Evolutionary conservation across 2,113 vertebrate genomes (phyloP).

Genomic region (Varanus komodoensis): DNA sequence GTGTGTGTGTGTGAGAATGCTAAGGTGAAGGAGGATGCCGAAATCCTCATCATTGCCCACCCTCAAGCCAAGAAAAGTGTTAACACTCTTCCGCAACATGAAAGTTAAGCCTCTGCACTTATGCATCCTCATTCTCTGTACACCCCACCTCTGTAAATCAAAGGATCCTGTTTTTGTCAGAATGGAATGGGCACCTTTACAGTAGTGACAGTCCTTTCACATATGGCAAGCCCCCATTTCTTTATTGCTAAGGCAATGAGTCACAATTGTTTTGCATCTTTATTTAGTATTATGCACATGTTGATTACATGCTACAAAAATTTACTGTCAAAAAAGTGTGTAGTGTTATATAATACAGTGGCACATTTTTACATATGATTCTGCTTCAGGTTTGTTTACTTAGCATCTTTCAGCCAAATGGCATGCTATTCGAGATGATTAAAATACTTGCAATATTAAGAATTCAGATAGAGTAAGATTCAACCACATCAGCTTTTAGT

Average conservation of each 20-base stretch:
- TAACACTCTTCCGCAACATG: background rate
- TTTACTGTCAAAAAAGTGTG: slow-evolving; percentile 88
- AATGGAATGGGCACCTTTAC: background rate
- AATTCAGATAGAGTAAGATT: slow-evolving; percentile 82
- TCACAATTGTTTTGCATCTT: slow-evolving; percentile 76
- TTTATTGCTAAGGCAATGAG: background rate
- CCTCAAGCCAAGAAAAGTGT: background rate
- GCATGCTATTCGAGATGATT: slow-evolving; percentile 81
- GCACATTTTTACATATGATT: slow-evolving; percentile 86
- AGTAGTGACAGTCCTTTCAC: background rate
- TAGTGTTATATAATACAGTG: slow-evolving; percentile 99
- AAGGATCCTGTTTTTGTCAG: background rate
- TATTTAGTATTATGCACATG: slow-evolving; percentile 94
- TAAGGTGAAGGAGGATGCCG: too few relatives aligned
- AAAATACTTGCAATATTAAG: slow-evolving; percentile 85
- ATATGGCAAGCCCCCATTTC: background rate
- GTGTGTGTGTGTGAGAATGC: too few relatives aligned
- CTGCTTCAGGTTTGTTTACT: slow-evolving; percentile 82
- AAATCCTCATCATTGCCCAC: too few relatives aligned
- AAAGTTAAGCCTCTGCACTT: background rate
- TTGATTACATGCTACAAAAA: slow-evolving; percentile 90
- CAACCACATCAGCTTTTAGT: slow-evolving; percentile 81
- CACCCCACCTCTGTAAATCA: too few relatives aligned
- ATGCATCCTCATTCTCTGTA: background rate
- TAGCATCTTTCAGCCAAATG: slow-evolving; percentile 73